Conservation (phyloP, 2,797 vertebrate species). For the Lithobates pipiens region DNA sequence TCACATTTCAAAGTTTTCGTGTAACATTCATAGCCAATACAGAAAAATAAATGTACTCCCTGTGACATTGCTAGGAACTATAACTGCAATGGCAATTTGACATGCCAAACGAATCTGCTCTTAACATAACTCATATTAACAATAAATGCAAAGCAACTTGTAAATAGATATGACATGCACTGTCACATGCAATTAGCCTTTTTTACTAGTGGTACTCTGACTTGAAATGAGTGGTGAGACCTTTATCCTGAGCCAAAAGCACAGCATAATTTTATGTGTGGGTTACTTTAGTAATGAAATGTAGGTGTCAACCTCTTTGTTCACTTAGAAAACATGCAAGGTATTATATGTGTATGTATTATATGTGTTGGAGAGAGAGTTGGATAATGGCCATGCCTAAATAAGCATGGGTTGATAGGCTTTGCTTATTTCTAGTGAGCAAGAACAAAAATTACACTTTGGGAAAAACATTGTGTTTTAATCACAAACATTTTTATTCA, state of each 20-base stretch:
- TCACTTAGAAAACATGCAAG: neutral
- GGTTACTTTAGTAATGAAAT: neutral
- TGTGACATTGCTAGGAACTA: conserved; percentile 30
- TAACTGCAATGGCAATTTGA: conserved; percentile 33
- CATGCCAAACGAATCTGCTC: conserved; percentile 26
- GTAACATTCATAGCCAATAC: conserved; percentile 10
- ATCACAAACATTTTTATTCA: neutral
- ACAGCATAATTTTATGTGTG: neutral
- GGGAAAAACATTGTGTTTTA: neutral
- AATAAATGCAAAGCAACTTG: conserved; percentile 22
- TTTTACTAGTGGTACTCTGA: neutral
- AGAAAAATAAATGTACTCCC: conserved; percentile 34
- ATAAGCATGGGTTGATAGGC: neutral
- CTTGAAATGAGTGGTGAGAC: neutral
- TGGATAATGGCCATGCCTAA: too few relatives aligned
- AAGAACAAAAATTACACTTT: neutral
- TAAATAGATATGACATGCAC: conserved; percentile 20
- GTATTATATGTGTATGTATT: neutral
- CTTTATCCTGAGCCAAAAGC: conserved; percentile 1
- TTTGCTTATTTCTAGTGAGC: neutral
- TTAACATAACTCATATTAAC: conserved; percentile 31
- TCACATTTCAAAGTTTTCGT: conserved; percentile 25
- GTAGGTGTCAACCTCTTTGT: neutral
- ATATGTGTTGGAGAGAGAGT: too few relatives aligned
- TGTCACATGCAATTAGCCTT: conserved; percentile 36